Base-by-base conservation (phyloP, 2,113 vertebrate species). In the Polyodon spathula region DNA sequence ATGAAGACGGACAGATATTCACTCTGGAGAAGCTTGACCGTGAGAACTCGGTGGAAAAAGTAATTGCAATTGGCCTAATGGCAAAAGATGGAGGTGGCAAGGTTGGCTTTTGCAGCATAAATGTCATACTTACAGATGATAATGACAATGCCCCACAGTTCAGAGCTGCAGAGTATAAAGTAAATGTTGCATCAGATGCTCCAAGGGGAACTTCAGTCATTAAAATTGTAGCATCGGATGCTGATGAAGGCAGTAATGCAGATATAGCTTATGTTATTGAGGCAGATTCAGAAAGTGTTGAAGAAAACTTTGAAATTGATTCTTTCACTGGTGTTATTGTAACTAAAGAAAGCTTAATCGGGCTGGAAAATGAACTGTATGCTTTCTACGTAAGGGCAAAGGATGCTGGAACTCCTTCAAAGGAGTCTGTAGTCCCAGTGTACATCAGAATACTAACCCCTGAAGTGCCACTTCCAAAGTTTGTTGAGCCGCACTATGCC, bases 71-170 rank as follows among this genome's bases (percentile, higher is more conserved):
- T 68, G 92, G 88, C 66, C 75, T 99, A 60, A 89, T 94, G 79
- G 95, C 92, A 12, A 94, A 89, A 77, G 96, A 99, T 42, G 80
- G 86, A 0, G 95, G 96, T 4, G 95, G 95, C 40, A 97, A 92
- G 79, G 93, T 96, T 14, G 93, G 92, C 39, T 99, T 98, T 71
- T 94, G 90, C 71, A 86, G 85, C 2, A 68, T 99, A 66, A 99
- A 93, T 66, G 90, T 99, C 17, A 97, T 99, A 72, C 86, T 98
- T 53, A 99, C 94, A 6, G 96, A 99, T 62, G 84, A 91, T 74
- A 99, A 99, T 63, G 96, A 99, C 66, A 98, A 99, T 3, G 78
- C 85, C 5, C 96, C 96, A 6, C 90, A 93, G 8, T 99, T 98
- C 71, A 88, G 91, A 69, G 92, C 93, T 58, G 77, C 81, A 1